These are phyloP conservation scores for Botia kubotai DNA, from an alignment of 2,797 vertebrate genomes.

Conservation along the genomic window DNA sequence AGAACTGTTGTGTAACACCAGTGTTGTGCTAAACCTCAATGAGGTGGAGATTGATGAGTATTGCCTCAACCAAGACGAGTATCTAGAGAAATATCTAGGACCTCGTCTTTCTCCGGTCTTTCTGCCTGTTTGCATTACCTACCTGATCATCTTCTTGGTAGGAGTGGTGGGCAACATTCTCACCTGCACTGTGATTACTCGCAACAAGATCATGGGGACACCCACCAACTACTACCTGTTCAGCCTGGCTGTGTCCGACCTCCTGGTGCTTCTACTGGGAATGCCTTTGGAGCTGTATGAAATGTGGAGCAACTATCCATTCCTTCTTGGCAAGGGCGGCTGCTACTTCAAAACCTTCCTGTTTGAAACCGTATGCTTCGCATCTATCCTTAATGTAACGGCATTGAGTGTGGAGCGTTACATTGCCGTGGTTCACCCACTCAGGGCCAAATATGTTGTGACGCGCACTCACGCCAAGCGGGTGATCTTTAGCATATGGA, in stretches of 20 bases:
- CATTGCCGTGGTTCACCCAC: slow-evolving; percentile 90
- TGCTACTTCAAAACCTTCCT: slow-evolving; percentile 93
- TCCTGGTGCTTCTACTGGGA: slow-evolving; percentile 90
- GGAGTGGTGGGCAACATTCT: slow-evolving; percentile 87
- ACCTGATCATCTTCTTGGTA: slow-evolving; percentile 88
- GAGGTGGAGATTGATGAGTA: slow-evolving; percentile 66
- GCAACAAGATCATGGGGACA: slow-evolving; percentile 89
- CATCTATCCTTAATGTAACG: slow-evolving; percentile 92
- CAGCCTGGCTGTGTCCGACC: slow-evolving; percentile 91
- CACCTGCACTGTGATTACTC: slow-evolving; percentile 88
- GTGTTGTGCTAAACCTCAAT: slow-evolving; percentile 57
- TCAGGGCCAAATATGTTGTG: slow-evolving; percentile 88
- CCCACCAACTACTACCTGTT: slow-evolving; percentile 96
- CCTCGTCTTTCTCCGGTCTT: slow-evolving; percentile 82
- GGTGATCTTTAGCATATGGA: slow-evolving; percentile 87
- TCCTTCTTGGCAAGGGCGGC: slow-evolving; percentile 83
- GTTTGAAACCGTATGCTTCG: slow-evolving; percentile 92
- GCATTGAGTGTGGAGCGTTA: slow-evolving; percentile 93
- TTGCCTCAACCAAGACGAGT: slow-evolving; percentile 82
- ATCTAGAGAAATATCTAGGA: slow-evolving; percentile 84
- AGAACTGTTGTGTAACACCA: slow-evolving; percentile 75
- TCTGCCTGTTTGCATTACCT: slow-evolving; percentile 83
- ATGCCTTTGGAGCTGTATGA: slow-evolving; percentile 95
- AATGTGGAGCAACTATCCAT: slow-evolving; percentile 93
- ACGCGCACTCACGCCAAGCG: slow-evolving; percentile 86